Evolutionary conservation across 30 jellyfish, hydroid and myxozoan species (phyloP), one percentile per base, ranked within the genome.

Genomic region (Clytia hemisphaerica): DNA sequence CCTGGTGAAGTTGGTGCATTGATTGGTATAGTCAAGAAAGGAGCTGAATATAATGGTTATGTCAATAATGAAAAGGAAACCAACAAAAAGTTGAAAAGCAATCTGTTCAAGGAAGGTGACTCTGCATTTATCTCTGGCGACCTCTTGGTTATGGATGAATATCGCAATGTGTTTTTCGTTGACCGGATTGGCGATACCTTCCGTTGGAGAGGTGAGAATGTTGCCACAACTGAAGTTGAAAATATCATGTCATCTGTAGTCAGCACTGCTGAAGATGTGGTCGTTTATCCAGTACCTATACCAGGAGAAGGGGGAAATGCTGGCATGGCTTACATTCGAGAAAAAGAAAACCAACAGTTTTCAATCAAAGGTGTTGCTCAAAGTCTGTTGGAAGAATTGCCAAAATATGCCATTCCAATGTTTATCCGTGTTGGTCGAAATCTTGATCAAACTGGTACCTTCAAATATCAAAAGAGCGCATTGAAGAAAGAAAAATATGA

Each of bases 271-370:
- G 95, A 73, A 69, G n/a, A n/a, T n/a, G 95, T 75, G 14, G 95
- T 73, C 29, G 95, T 71, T 6, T 84, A 75, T 70, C 93, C 93
- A 12, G 95, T 84, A 29, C 75, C 69, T 4, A 71, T 84, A 6
- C 95, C 93, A 9, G 95, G 95, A 18, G 47, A 77, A n/a, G 95
- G 77, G 38, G 95, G 95, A 2, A 84, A 84, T 33, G 95, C 95
- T 0, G 95, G 95, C 27, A 84, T 84, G 95, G 84, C 67, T 4
- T 78, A 93, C 26, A 38, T 84, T 21, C 67, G 50, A 16, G 91
- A 84, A 32, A 75, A 78, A 53, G 74, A 50, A 37, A 57, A 75
- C 34, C 69, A 51, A 0, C 50, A 65, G 35, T n/a, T n/a, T n/a
- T n/a, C n/a, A n/a, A n/a, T n/a, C n/a, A 70, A 58, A 3, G 62